Evolutionary conservation across 2,888 invertebrate genomes (phyloP).

Genomic region (Agonum fuliginosum): DNA sequence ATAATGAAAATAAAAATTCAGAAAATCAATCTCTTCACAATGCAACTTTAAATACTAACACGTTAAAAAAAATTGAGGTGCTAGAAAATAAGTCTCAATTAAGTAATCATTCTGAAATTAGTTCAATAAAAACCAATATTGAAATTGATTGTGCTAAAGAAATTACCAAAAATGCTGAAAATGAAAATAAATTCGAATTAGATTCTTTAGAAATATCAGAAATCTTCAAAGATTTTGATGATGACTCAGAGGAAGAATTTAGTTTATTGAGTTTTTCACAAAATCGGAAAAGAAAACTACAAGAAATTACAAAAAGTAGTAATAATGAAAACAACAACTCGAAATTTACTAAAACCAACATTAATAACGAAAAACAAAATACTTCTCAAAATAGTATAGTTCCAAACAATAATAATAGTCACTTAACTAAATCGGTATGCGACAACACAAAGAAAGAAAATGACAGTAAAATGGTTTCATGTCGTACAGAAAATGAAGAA

Average conservation of each 20-base stretch:
- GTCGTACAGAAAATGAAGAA: background rate
- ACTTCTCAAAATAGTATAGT: background rate
- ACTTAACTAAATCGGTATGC: background rate
- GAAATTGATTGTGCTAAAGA: too few species aligned
- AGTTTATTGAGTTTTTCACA: constrained; percentile 50
- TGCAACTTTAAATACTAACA: background rate
- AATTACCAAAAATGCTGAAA: too few species aligned
- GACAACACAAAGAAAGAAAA: background rate
- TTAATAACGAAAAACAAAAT: background rate
- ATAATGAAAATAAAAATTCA: background rate
- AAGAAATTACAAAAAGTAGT: background rate
- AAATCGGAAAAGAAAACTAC: constrained; percentile 1
- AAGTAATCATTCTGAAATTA: too few species aligned
- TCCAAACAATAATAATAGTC: background rate
- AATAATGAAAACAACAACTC: too few species aligned
- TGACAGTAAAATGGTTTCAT: background rate
- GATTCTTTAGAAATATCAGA: constrained; percentile 11
- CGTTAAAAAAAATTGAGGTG: too few species aligned
- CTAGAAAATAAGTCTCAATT: too few species aligned
- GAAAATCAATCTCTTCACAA: background rate
- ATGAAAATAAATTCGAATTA: background rate
- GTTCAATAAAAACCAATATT: too few species aligned
- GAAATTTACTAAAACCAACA: background rate
- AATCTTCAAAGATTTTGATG: constrained; percentile 15
- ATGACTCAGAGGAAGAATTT: constrained; percentile 43